These are phyloP conservation scores for Zapornia atra DNA, from an alignment of 2,113 vertebrate genomes.

Conservation along the genomic window DNA sequence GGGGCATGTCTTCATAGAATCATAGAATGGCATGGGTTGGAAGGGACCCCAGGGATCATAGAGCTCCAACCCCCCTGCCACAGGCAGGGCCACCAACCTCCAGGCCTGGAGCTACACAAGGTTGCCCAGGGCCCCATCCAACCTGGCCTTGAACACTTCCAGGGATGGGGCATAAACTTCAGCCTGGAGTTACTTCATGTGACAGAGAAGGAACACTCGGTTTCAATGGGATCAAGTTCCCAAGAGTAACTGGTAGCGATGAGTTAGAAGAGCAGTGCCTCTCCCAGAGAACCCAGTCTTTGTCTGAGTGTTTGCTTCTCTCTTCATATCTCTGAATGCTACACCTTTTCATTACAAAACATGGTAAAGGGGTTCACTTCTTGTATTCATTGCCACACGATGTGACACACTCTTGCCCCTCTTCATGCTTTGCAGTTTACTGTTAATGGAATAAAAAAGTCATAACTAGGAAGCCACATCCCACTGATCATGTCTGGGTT, in stretches of 20 bases:
- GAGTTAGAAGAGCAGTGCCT: not conserved
- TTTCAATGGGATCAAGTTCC: not conserved
- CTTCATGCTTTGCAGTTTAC: not conserved
- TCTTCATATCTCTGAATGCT: not conserved
- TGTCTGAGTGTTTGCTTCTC: not conserved
- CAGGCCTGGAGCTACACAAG: too few relatives aligned
- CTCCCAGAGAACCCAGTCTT: not conserved
- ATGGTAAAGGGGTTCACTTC: not conserved
- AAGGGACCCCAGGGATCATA: too few relatives aligned
- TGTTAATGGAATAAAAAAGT: not conserved
- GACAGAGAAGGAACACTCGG: not conserved
- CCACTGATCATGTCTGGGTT: not conserved
- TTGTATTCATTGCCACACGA: not conserved
- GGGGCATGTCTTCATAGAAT: not conserved
- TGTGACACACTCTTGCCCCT: not conserved
- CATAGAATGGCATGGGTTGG: too few relatives aligned
- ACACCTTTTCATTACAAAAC: not conserved
- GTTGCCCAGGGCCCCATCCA: too few relatives aligned
- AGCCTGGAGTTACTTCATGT: not conserved
- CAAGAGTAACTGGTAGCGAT: not conserved
- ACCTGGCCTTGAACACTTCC: too few relatives aligned
- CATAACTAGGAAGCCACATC: not conserved
- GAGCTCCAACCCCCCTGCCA: too few relatives aligned
- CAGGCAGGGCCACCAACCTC: too few relatives aligned
- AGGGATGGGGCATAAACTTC: too few relatives aligned